Conservation (phyloP, 2,797 vertebrate genomes). For the Danio kyathit region DNA sequence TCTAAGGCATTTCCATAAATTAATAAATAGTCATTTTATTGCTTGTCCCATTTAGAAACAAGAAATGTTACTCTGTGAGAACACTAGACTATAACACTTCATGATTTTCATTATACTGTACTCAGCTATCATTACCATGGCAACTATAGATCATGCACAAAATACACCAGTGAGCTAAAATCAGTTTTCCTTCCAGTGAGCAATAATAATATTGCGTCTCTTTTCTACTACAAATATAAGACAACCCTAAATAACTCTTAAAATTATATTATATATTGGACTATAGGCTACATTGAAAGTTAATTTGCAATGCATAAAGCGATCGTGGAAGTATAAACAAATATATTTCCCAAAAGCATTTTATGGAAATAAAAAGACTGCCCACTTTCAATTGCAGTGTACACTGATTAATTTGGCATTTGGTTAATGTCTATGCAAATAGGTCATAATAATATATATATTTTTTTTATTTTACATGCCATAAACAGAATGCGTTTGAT, state of each 20-base stretch:
- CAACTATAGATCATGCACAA: constrained; percentile 42
- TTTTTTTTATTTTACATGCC: neutral
- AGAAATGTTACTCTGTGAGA: neutral
- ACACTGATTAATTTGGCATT: neutral
- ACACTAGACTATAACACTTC: constrained; percentile 27
- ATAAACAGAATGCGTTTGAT: constrained; percentile 5
- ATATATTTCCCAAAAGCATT: no score
- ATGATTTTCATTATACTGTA: constrained; percentile 41
- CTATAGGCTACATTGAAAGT: constrained; percentile 3
- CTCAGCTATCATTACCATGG: constrained; percentile 36
- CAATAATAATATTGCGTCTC: constrained; percentile 4
- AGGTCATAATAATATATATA: no score
- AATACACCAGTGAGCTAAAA: constrained; percentile 32
- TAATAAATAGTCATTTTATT: constrained; percentile 6
- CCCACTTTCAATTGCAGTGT: neutral
- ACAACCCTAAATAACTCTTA: neutral
- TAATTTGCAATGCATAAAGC: constrained; percentile 2
- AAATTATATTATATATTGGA: neutral
- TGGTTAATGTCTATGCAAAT: neutral
- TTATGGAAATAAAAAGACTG: neutral
- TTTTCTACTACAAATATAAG: neutral
- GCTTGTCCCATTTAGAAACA: constrained; percentile 28
- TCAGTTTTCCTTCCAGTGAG: constrained; percentile 23
- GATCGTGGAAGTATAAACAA: neutral
- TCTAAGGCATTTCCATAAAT: neutral